Evolutionary conservation across 2,888 invertebrate species (phyloP), one percentile per base, ranked within the genome.

Genomic region (Ommatoiulus sabulosus): DNA sequence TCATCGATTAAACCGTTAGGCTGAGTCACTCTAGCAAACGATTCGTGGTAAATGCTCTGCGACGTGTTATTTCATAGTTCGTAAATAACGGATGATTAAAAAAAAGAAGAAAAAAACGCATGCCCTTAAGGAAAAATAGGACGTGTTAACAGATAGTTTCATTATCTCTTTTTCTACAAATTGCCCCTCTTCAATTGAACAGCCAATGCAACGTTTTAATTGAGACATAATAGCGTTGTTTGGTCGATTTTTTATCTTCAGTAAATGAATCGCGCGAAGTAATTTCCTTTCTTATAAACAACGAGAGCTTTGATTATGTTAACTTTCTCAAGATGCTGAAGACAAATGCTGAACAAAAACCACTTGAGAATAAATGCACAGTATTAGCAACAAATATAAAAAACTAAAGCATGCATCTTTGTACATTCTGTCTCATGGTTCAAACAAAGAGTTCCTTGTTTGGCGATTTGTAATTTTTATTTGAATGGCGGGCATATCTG

Each of bases 51-150:
- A 63, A 63, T 20, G 63, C n/a, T 63, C 63, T 63, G 63, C n/a
- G n/a, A n/a, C 63, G n/a, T 63, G 63, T 63, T 63, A n/a, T n/a
- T 63, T 63, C 63, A 63, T 63, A 63, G 63, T 63, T 63, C 63
- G 63, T 63, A 63, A 63, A 63, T 63, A 63, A 63, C 63, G n/a
- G 63, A 63, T 63, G 63, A 63, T 3, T 48, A 7, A 57, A 57
- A 57, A 57, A 57, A 63, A 52, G 12, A 52, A 52, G 12, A 52
- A 52, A 52, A 52, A 52, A 52, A 15, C 12, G 63, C 7, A 63
- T 63, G n/a, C 63, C 17, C 63, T 63, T 63, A 63, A 63, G n/a
- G n/a, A n/a, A n/a, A 17, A 63, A 63, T 63, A 63, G 63, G 63
- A 63, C 63, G 63, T 63, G 63, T 63, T 63, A 63, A 63, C 63